A percentile compares a stretch with the other conserved stretches of the same genome.
These are phyloP conservation scores for Heliconius melpomene DNA, from an alignment of 1,140 invertebrate genomes.

Conservation along the genomic window DNA sequence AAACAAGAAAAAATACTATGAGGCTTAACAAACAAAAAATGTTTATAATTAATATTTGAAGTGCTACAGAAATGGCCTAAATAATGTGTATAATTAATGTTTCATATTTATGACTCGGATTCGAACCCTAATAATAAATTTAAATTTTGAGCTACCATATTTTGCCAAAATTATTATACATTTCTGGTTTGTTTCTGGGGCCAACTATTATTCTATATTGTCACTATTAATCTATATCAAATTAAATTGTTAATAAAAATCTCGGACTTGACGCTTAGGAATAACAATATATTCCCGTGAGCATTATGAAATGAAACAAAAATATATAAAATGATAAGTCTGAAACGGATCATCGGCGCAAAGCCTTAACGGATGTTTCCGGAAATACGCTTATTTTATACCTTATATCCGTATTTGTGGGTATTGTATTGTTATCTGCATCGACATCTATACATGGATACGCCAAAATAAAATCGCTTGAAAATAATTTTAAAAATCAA, in stretches of 20 bases:
- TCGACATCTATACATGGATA: conserved; percentile 26
- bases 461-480: neutral
- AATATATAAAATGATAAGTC: conserved; percentile 51
- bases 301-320: conserved; percentile 39
- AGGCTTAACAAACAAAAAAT: neutral
- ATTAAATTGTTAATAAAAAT: neutral
- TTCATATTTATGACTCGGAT: too few relatives aligned
- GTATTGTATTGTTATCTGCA: conserved; percentile 62
- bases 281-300: conserved; percentile 14
- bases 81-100: too few relatives aligned
- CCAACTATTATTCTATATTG: neutral
- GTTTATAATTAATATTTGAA: neutral
- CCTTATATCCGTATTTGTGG: conserved; percentile 73
- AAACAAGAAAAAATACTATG: neutral
- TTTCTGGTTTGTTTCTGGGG: neutral
- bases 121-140: neutral
- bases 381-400: conserved; percentile 80
- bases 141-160: neutral
- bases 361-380: conserved; percentile 65
- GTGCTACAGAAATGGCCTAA: neutral
- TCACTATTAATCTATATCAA: neutral
- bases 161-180: neutral
- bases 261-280: conserved; percentile 24
- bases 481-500: neutral
- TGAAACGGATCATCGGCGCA: conserved; percentile 67